Base-by-base conservation (phyloP, 1,140 invertebrate species). In the Chironomus tepperi region DNA sequence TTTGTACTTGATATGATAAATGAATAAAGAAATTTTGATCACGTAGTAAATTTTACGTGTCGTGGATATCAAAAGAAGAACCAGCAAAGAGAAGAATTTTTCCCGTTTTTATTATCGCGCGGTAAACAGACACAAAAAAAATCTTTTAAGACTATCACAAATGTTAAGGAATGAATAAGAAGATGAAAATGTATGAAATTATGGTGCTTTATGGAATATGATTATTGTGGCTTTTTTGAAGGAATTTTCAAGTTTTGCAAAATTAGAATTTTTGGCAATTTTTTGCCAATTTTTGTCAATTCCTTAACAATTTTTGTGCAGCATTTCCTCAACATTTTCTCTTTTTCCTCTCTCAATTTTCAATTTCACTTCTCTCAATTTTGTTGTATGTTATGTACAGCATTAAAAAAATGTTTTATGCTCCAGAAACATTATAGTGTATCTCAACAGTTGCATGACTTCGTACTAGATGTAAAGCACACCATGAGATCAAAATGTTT, bases 11-110 rank as follows among this genome's bases (percentile, higher is more conserved):
- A 67, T 47, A 47, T 67, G 64, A 67, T 67, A 19, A 67, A 67
- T 67, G 64, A 67, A 67, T 67, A 18, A 18, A 10, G 18, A 67
- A 7, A 70, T 70, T 70, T 70, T 70, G 65, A 70, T 70, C 65
- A 70, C 65, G 65, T 70, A 18, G 19, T 3, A 70, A 70, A 18
- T 70, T 70, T 70, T 70, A 70, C 65, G 65, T 70, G 65, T 70
- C 65, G 65, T 70, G 65, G 65, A 70, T 70, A 70, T 70, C 65
- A 70, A 70, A 70, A 70, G 19, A 70, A n/a, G n/a, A 57, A 12
- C n/a, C n/a, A n/a, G 47, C 12, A 57, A n/a, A 57, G n/a, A 57
- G 47, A 57, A 57, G 47, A 57, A 57, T n/a, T 57, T 57, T 57
- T 70, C 18, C 65, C 65, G 16, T 70, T 70, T 70, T 70, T 70